Evolutionary conservation across 2,113 vertebrate species (phyloP), one percentile per base, ranked within the genome.

Genomic region (Pelodiscus sinensis): DNA sequence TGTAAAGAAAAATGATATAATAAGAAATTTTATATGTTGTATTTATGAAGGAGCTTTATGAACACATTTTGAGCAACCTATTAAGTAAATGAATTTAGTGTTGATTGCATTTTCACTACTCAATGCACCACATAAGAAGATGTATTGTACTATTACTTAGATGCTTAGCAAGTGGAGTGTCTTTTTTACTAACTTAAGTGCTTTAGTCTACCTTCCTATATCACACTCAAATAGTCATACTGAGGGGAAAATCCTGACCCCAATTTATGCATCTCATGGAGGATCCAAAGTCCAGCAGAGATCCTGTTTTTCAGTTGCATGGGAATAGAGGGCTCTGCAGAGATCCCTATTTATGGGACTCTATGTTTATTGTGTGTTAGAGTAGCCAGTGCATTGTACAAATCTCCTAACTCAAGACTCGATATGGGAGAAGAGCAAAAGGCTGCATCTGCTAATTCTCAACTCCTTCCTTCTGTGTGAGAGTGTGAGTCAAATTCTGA

Each of bases 371-470:
- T 57, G 57, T 13, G 6, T 79, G 90, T 77, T 80, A 77, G 3
- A 19, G 21, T 1, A 51, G 15, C 77, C 38, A 27, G 3, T 24
- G 44, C 35, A 18, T 0, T 0, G 9, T 56, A 18, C 35, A 16
- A 68, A 31, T 65, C 57, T 0, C 0, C 71, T 86, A 27, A 4
- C 56, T 56, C 85, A 13, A 55, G 85, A 60, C 19, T n/a, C 62
- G 86, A 87, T 92, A 88, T 57, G 79, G 81, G 38, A 94, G 85
- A 19, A 38, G 75, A 90, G 68, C 80, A 68, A 24, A 58, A 35
- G 83, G 83, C 92, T 90, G 38, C 24, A 3, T 88, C 79, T 92
- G 85, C 81, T 95, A 79, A 96, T 95, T 84, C 89, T 89, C 57
- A 25, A 35, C 79, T 90, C 55, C 81, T 94, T 89, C 86, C 51